Percentiles rank a stretch among this genome's conserved stretches.
phyloP scores from a whole-genome alignment of 2,797 vertebrate genomes.

The Halcyon badia region DNA sequence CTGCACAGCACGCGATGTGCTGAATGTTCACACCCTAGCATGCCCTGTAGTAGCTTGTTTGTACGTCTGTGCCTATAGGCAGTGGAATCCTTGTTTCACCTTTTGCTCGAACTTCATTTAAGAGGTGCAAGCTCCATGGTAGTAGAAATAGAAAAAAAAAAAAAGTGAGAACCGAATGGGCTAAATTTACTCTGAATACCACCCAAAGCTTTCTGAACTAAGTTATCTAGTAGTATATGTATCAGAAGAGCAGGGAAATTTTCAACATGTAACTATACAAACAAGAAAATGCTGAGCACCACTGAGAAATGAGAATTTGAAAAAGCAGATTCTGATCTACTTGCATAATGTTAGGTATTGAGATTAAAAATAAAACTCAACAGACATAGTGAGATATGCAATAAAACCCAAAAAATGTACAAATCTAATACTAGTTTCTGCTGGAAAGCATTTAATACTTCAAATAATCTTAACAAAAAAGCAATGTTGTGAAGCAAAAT shows the following conservation, averaged over 20 bases:
- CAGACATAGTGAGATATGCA: neutral
- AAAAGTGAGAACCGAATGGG: neutral
- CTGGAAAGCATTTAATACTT: neutral
- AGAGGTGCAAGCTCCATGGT: neutral
- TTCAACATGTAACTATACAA: neutral
- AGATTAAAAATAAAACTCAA: neutral
- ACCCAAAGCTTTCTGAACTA: neutral
- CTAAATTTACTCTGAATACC: neutral
- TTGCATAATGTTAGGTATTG: neutral
- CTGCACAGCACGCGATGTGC: neutral
- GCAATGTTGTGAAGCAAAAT: neutral
- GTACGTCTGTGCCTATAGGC: neutral
- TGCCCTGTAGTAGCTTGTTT: slow-evolving; percentile 1
- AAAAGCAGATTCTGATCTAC: neutral
- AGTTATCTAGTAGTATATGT: neutral
- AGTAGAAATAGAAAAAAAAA: neutral
- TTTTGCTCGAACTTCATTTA: neutral
- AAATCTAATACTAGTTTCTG: neutral
- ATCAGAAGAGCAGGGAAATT: neutral
- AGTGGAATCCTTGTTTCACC: neutral
- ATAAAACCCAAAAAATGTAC: neutral
- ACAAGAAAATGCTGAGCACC: neutral
- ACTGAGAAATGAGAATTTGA: neutral
- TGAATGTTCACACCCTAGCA: neutral
- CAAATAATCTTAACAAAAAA: neutral